phyloP scores from a whole-genome alignment of 1,140 invertebrate genomes.

The Zaprionus ornatus region DNA sequence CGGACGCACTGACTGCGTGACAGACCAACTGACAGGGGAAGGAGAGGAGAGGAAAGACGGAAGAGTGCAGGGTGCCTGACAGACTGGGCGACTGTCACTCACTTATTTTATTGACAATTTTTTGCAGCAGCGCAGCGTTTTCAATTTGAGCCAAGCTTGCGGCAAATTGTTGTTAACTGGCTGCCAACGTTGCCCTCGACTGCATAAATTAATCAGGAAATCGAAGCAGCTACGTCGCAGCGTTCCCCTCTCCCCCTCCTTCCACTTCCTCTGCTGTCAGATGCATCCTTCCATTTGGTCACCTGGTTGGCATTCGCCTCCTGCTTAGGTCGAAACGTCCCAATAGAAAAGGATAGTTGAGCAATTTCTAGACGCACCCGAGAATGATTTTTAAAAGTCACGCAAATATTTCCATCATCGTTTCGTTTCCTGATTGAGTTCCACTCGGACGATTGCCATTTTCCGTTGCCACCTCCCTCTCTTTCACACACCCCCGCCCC shows the following conservation, averaged over 20 bases:
- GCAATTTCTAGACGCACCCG: constrained; percentile 62
- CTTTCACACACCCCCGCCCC: no score
- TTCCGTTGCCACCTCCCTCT: constrained; percentile 10
- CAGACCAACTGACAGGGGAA: not conserved
- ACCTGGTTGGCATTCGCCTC: not conserved
- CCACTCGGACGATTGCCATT: constrained; percentile 29
- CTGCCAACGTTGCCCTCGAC: constrained; percentile 37
- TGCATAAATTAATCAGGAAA: constrained; percentile 81
- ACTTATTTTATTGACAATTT: constrained; percentile 80
- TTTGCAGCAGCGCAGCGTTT: constrained; percentile 49
- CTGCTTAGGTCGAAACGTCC: not conserved
- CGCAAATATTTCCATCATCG: constrained; percentile 77
- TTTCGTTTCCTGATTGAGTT: constrained; percentile 76
- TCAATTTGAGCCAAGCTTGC: constrained; percentile 75
- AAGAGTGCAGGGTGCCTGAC: constrained; percentile 10
- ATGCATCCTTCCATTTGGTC: not conserved
- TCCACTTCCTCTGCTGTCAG: not conserved
- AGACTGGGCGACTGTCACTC: constrained; percentile 36
- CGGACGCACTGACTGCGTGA: constrained; percentile 23
- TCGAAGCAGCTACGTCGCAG: constrained; percentile 52
- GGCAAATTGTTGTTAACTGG: constrained; percentile 78
- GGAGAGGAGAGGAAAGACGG: no score
- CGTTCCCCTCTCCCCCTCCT: not conserved
- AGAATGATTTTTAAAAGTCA: constrained; percentile 35
- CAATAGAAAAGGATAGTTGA: constrained; percentile 47